phyloP scores from a whole-genome alignment of 1,140 invertebrate genomes.

The Hydropsyche tenuis region DNA sequence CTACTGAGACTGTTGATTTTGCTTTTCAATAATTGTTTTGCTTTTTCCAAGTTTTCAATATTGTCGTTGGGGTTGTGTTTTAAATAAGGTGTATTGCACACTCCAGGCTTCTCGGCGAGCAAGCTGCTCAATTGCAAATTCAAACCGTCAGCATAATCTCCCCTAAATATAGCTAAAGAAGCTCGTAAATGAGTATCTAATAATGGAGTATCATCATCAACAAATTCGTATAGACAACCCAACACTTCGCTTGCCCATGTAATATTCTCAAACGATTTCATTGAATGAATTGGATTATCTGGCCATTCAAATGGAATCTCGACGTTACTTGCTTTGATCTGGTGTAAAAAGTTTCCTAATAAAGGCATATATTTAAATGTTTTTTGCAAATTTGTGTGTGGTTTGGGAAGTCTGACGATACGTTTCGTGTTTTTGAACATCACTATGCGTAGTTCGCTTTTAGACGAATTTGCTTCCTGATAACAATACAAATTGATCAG shows the following conservation, averaged over 20 bases:
- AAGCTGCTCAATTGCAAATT: constrained; percentile 45
- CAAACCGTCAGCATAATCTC: constrained; percentile 43
- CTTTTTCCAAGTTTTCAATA: background rate
- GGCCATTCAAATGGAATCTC: constrained; percentile 23
- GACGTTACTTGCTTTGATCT: background rate
- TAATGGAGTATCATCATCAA: constrained; percentile 47
- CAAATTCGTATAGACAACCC: constrained; percentile 39
- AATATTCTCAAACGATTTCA: constrained; percentile 39
- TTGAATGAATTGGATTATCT: constrained; percentile 37
- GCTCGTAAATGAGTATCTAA: constrained; percentile 44
- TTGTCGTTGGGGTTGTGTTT: background rate
- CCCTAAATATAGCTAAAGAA: constrained; percentile 37
- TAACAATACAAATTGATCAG: constrained; percentile 3
- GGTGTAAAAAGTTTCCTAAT: constrained; percentile 10
- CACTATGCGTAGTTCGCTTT: constrained; percentile 58
- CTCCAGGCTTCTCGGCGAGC: background rate
- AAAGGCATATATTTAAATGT: constrained; percentile 36
- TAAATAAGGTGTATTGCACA: background rate
- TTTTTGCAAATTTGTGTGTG: constrained; percentile 33
- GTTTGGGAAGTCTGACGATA: constrained; percentile 60
- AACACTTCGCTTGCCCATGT: constrained; percentile 39
- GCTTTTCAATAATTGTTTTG: background rate
- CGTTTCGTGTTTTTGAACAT: constrained; percentile 62
- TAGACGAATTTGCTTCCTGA: background rate
- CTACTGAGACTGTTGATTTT: background rate